Evolutionary conservation across 2,888 invertebrate species (phyloP).

Genomic region (Meandrusa payeni): DNA sequence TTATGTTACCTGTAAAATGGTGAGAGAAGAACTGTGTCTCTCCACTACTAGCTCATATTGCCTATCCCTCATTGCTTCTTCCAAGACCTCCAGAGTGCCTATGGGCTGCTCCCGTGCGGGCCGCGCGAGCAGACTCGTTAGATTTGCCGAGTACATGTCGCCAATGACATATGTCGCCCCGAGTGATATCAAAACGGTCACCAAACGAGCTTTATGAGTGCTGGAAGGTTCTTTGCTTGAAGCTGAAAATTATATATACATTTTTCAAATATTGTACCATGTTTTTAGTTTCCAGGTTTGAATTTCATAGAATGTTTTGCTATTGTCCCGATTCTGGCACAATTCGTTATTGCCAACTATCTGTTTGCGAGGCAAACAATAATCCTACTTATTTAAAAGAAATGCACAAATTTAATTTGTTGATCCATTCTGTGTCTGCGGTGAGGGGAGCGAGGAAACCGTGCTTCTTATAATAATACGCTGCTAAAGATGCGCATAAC

Average conservation of each 20-base stretch:
- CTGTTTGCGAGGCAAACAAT: too few relatives aligned
- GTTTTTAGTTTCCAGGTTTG: too few relatives aligned
- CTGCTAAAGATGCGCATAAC: too few relatives aligned
- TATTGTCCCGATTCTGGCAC: too few relatives aligned
- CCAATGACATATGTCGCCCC: conserved; percentile 89
- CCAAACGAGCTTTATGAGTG: conserved; percentile 84
- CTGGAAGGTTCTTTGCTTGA: conserved; percentile 82
- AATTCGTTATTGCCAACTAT: too few relatives aligned
- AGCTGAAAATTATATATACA: conserved; percentile 39
- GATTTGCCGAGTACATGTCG: conserved; percentile 89
- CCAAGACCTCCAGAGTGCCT: conserved; percentile 83
- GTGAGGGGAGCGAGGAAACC: too few relatives aligned
- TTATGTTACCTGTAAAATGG: conserved; percentile 82
- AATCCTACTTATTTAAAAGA: too few relatives aligned
- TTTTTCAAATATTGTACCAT: conserved; percentile 12
- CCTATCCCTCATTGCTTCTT: conserved; percentile 83
- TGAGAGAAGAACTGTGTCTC: conserved; percentile 85
- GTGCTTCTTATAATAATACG: too few relatives aligned
- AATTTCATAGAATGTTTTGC: too few relatives aligned
- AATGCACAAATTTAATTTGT: too few relatives aligned
- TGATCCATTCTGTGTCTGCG: too few relatives aligned
- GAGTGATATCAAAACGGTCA: conserved; percentile 86
- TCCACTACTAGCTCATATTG: conserved; percentile 86
- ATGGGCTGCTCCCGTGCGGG: conserved; percentile 87
- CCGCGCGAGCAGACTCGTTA: conserved; percentile 86